phyloP scores from a whole-genome alignment of 2,113 vertebrate species.

The Proterorhinus semilunaris region DNA sequence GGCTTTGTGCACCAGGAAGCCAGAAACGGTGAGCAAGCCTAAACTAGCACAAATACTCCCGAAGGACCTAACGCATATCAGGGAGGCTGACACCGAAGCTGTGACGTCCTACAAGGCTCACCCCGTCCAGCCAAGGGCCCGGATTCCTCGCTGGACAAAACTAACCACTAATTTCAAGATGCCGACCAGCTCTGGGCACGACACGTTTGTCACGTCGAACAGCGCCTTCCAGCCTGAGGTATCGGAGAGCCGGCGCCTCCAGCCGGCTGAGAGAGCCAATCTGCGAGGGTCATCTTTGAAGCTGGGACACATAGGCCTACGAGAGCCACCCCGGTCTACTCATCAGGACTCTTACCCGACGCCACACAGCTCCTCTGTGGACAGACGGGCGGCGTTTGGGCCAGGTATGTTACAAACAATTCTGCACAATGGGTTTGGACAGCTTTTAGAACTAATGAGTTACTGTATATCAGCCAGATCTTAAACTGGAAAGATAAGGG shows the following conservation, averaged over 20 bases:
- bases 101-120: background rate
- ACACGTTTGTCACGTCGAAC: background rate
- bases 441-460: too few relatives aligned
- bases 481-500: too few relatives aligned
- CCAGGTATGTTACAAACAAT: background rate
- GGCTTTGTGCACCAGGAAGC: background rate
- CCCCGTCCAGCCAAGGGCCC: background rate
- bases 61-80: background rate
- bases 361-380: background rate
- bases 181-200: slow-evolving; percentile 2
- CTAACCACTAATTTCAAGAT: slow-evolving; percentile 16
- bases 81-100: slow-evolving; percentile 19
- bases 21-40: accelerated
- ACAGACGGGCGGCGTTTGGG: slow-evolving; percentile 6
- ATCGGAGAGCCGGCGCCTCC: background rate
- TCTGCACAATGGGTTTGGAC: too few relatives aligned
- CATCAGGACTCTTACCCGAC: slow-evolving; percentile 18
- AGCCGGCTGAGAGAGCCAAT: background rate
- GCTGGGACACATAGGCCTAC: background rate
- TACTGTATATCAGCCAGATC: too few relatives aligned
- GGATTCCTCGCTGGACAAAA: background rate
- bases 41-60: slow-evolving; percentile 3
- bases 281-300: background rate
- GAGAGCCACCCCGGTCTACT: slow-evolving; percentile 26
- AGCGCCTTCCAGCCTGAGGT: background rate